Evolutionary conservation across 2,797 vertebrate genomes (phyloP).

Genomic region (Streptopelia turtur): DNA sequence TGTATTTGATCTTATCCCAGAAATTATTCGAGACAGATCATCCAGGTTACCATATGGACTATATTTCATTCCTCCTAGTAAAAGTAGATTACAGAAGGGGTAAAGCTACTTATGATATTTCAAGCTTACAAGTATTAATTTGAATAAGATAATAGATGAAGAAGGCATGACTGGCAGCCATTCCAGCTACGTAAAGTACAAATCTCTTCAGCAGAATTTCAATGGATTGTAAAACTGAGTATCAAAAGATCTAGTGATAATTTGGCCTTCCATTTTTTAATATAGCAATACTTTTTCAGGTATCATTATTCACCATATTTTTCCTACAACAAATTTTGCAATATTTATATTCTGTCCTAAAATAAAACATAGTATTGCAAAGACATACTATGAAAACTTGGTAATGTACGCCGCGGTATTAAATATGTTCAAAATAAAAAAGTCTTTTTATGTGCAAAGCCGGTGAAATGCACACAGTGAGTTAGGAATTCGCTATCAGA

Average conservation of each 20-base stretch:
- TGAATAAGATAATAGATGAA: slow-evolving; percentile 67
- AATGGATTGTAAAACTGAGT: background rate
- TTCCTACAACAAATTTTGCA: background rate
- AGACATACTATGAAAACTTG: background rate
- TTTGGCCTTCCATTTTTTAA: background rate
- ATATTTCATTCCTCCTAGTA: slow-evolving; percentile 65
- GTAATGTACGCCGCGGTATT: background rate
- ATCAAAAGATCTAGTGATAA: background rate
- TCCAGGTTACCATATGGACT: slow-evolving; percentile 58
- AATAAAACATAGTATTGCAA: background rate
- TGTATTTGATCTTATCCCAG: slow-evolving; percentile 54
- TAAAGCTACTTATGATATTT: slow-evolving; percentile 72
- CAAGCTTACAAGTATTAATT: slow-evolving; percentile 64
- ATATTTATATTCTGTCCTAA: background rate
- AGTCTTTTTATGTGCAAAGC: background rate
- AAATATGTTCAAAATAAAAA: background rate
- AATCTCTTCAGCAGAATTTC: slow-evolving; percentile 59
- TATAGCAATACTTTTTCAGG: background rate
- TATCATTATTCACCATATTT: background rate
- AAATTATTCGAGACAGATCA: slow-evolving; percentile 68
- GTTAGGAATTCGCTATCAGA: background rate
- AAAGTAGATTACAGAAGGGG: slow-evolving; percentile 59
- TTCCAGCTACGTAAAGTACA: slow-evolving; percentile 51
- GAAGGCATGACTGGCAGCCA: slow-evolving; percentile 56
- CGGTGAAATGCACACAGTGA: background rate